Evolutionary conservation across 2,113 vertebrate species (phyloP).

Genomic region (Halcyon senegalensis): DNA sequence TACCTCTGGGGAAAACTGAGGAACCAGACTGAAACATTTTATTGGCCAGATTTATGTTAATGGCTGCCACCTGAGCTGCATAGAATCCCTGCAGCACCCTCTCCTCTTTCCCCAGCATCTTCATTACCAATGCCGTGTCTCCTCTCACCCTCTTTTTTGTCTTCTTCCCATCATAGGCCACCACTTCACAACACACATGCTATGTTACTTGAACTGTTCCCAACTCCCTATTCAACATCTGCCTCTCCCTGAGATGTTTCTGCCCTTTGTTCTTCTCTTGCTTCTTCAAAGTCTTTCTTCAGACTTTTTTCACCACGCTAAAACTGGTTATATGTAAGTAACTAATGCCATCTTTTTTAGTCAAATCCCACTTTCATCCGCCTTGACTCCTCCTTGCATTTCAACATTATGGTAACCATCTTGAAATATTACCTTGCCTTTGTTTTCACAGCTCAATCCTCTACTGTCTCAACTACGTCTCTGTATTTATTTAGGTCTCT

Average conservation of each 20-base stretch:
- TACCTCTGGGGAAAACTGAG: neutral
- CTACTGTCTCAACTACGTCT: neutral
- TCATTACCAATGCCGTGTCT: neutral
- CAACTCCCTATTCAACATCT: neutral
- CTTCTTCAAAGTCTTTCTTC: neutral
- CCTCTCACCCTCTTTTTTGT: neutral
- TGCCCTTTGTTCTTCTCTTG: neutral
- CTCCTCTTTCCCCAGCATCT: neutral
- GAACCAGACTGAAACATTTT: neutral
- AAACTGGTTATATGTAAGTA: neutral
- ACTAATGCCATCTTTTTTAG: neutral
- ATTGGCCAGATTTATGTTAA: neutral
- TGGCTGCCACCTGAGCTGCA: neutral
- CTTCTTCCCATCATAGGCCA: neutral
- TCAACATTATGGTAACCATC: neutral
- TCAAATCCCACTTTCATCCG: neutral
- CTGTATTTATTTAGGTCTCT: neutral
- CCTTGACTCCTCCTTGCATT: neutral
- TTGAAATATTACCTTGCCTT: neutral
- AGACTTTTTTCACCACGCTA: neutral
- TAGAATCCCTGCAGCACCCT: neutral
- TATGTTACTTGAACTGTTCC: neutral
- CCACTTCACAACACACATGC: neutral
- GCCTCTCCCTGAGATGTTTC: neutral
- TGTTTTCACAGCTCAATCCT: neutral